Base-by-base conservation (phyloP, 2,113 vertebrate species). In the Pteruthius melanotis region DNA sequence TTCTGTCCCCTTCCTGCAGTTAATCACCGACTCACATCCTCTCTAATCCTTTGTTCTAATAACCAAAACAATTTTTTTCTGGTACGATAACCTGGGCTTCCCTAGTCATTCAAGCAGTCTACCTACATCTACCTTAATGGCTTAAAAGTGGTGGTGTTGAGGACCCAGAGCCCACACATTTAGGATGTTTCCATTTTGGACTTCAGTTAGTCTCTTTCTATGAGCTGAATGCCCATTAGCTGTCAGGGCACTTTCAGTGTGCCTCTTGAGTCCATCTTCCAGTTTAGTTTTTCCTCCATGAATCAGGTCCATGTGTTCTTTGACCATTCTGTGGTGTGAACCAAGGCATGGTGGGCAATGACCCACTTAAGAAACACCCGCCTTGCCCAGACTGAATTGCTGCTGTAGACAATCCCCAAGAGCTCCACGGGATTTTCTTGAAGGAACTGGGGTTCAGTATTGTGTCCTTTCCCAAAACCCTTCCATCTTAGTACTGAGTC, bases 11-110 rank as follows among this genome's bases (percentile, higher is more conserved):
- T 94, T 93, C 86, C 72, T 78, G 60, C 52, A 86, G 35, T 83
- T 90, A 77, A 71, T 81, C 77, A 47, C 21, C 92, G 94, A 96
- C 64, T 96, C 76, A 95, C 70, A 81, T 93, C 91, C 91, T 91
- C 54, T 82, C 54, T 69, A 65, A 91, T 59, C 54, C 19, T 74
- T 81, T 63, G 39, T 35, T 87, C 65, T 87, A 74, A 86, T 78
- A 78, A 81, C 24, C 8, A 50, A 74, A 59, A 12, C 31, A 49
- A 13, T 10, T 83, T 76, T 81, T 50, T 74, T 61, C 33, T 83
- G 42, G 17, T 78, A 23, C 70, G 71, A 39, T 74, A 88, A 81
- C 19, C 33, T 74, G 72, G 28, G 10, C 30, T 87, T 70, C 30
- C 39, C 24, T 59, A 50, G 17, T 74, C 68, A 66, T 81, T 63